phyloP scores from a whole-genome alignment of 2,797 vertebrate species.

The Kryptolebias ocellatus region DNA sequence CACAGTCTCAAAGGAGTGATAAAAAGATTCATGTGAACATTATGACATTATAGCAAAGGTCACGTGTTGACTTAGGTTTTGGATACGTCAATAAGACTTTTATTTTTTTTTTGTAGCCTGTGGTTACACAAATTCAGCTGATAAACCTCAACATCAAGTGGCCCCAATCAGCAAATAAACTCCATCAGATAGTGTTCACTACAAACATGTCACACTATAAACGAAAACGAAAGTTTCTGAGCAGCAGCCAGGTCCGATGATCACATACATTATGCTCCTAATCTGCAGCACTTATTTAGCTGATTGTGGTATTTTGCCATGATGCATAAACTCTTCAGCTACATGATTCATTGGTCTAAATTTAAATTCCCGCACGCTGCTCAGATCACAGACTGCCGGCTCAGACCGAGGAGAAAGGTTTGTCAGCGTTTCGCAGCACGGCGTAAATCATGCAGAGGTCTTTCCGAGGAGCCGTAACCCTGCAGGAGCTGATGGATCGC shows the following conservation, averaged over 20 bases:
- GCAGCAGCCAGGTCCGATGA: neutral
- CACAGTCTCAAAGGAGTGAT: neutral
- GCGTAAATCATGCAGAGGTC: constrained; percentile 60
- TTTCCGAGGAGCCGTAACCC: constrained; percentile 63
- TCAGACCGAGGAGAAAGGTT: constrained; percentile 39
- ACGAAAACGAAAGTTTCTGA: neutral
- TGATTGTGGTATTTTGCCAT: constrained; percentile 35
- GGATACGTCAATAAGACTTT: neutral
- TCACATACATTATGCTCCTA: constrained; percentile 19
- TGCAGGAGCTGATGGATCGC: constrained; percentile 51
- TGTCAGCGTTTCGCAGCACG: constrained; percentile 65
- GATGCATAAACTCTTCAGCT: constrained; percentile 37
- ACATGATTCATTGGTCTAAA: constrained; percentile 43
- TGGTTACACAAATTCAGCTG: neutral
- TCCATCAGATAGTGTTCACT: too few relatives aligned
- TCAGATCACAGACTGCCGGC: constrained; percentile 28
- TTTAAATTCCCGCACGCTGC: constrained; percentile 24
- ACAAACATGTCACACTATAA: too few relatives aligned
- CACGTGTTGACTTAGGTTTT: neutral
- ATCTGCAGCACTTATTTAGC: constrained; percentile 12
- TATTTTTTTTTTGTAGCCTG: neutral
- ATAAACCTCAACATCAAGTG: neutral
- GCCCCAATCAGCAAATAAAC: too few relatives aligned
- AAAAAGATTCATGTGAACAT: neutral
- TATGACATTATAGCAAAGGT: constrained; percentile 25